phyloP scores from a whole-genome alignment of 2,113 vertebrate genomes.

The Pseudopodoces humilis region DNA sequence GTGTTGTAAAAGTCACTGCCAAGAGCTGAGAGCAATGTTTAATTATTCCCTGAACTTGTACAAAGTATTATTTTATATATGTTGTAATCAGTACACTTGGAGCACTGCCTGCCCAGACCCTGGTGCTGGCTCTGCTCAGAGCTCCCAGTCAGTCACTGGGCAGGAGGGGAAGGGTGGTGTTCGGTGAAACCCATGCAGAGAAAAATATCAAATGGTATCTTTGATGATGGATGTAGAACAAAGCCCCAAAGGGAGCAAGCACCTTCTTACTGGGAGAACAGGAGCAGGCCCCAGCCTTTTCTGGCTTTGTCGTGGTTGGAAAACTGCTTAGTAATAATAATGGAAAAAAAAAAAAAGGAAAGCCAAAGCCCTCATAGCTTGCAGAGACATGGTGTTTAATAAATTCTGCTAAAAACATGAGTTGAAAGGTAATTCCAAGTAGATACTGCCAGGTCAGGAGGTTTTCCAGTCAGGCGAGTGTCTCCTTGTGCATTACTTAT shows the following conservation, averaged over 20 bases:
- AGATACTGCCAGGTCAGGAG: background rate
- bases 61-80: constrained; percentile 15
- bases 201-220: background rate
- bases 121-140: background rate
- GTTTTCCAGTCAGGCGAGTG: background rate
- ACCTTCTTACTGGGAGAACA: background rate
- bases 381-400: background rate
- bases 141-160: background rate
- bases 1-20: constrained; percentile 25
- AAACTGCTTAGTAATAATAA: background rate
- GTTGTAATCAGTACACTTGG: background rate
- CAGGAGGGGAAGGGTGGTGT: background rate
- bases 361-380: background rate
- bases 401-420: background rate
- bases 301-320: background rate
- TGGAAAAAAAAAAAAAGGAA: background rate
- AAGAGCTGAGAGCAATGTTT: background rate
- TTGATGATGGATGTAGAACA: background rate
- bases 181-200: background rate
- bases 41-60: constrained; percentile 63
- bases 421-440: background rate
- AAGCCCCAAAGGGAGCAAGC: background rate
- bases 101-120: background rate
- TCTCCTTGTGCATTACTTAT: background rate
- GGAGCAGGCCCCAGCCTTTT: background rate